phyloP scores from a whole-genome alignment of 2,113 vertebrate genomes.

The Aphelocoma coerulescens region DNA sequence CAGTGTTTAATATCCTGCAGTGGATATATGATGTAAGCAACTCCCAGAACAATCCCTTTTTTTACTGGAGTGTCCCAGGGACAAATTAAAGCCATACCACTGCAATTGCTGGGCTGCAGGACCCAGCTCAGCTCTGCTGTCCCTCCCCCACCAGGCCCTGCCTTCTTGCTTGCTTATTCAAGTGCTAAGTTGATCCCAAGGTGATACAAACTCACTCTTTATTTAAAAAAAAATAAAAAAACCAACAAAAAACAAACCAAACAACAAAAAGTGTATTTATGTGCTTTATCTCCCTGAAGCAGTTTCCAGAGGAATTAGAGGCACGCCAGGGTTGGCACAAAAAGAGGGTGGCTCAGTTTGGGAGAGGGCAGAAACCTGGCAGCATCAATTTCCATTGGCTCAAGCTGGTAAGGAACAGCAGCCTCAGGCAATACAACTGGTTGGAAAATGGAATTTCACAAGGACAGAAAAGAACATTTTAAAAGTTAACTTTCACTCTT shows the following conservation, averaged over 20 bases:
- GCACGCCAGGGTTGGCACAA: neutral
- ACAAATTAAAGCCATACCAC: slow-evolving; percentile 11
- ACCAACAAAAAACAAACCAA: too few species aligned
- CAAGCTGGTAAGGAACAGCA: neutral
- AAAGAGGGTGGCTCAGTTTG: neutral
- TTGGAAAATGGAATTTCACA: neutral
- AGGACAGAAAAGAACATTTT: neutral
- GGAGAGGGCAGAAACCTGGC: slow-evolving; percentile 32
- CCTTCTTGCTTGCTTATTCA: neutral
- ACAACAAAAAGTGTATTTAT: neutral
- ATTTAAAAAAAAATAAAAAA: neutral
- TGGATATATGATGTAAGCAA: neutral
- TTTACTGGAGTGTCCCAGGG: neutral
- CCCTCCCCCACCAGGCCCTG: neutral
- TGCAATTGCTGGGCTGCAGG: neutral
- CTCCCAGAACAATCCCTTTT: neutral
- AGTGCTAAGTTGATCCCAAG: neutral
- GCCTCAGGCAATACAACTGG: neutral
- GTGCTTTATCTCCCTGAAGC: slow-evolving; percentile 12
- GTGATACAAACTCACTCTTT: neutral
- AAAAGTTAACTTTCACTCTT: neutral
- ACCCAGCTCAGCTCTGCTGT: neutral
- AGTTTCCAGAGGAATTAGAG: slow-evolving; percentile 4
- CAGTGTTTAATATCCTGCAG: slow-evolving; percentile 35
- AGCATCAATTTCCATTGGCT: slow-evolving; percentile 6